phyloP scores from a whole-genome alignment of 2,888 invertebrate genomes.

The Desoria tigrina region DNA sequence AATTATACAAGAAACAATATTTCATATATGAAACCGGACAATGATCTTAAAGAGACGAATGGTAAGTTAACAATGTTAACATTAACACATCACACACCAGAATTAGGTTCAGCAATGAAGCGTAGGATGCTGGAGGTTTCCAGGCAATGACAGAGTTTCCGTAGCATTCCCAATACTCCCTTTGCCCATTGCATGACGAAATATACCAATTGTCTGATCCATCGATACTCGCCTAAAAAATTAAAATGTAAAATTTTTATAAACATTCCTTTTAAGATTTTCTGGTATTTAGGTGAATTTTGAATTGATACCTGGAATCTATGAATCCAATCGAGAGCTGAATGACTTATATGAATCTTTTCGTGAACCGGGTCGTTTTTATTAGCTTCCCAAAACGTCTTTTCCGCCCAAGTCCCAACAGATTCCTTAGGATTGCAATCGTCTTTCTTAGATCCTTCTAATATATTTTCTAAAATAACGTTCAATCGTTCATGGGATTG shows the following conservation, averaged over 20 bases:
- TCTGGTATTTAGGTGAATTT: neutral
- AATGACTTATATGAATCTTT: conserved; percentile 11
- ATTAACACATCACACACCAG: conserved; percentile 37
- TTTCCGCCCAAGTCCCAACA: conserved; percentile 32
- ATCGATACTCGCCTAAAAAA: conserved; percentile 60
- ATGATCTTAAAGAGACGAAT: conserved; percentile 1
- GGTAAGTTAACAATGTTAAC: no score
- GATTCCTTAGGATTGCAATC: conserved; percentile 21
- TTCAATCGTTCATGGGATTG: conserved; percentile 14
- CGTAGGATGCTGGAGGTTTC: conserved; percentile 59
- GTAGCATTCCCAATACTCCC: conserved; percentile 68
- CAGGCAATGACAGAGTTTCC: conserved; percentile 72
- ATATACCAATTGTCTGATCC: conserved; percentile 68
- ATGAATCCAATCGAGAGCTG: conserved; percentile 52
- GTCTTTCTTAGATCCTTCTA: conserved; percentile 29
- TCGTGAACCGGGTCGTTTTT: conserved; percentile 20
- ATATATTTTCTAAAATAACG: conserved; percentile 16
- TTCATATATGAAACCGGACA: neutral
- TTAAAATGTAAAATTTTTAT: conserved; percentile 1
- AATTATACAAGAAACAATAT: neutral
- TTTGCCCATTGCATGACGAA: conserved; percentile 67
- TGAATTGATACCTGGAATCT: conserved; percentile 37
- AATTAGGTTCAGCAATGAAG: conserved; percentile 41
- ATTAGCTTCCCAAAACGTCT: conserved; percentile 29
- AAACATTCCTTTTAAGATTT: conserved; percentile 16